Base-by-base conservation (phyloP, 2,113 vertebrate species). In the Odocoileus virginianus region DNA sequence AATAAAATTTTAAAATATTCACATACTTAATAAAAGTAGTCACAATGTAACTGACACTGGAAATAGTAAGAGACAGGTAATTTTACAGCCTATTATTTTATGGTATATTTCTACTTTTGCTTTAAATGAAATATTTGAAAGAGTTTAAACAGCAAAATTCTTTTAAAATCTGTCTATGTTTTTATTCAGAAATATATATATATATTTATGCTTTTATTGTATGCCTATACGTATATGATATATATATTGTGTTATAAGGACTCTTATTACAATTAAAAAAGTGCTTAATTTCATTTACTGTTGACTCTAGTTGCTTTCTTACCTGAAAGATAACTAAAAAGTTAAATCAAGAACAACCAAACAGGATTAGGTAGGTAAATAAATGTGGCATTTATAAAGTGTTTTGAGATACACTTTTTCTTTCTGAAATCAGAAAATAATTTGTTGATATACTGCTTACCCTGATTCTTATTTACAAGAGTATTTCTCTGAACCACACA, bases 111-210 rank as follows among this genome's bases (percentile, higher is more conserved):
- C 19, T 61, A 97, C 55, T 60, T 78, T 33, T 97, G 84, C 92
- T 94, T 95, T 23, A 0, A 89, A 30, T 96, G 85, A 97, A 98
- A 76, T 95, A 78, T 93, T 50, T 88, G 85, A 81, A 89, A 96
- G 94, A 96, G 86, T 93, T 25, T 93, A 94, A 97, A 97, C 96
- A 96, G 55, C 28, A 71, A 90, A 93, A 96, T 98, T 97, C 1
- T 57, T 89, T 67, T 7, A 36, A 94, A 58, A 23, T 11, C 1
- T 52, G 28, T 10, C n/a, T 0, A 12, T n/a, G 21, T 12, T 16
- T 79, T 1, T 17, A 19, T 17, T 40, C 40, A 33, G 28, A 91
- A 85, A 64, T 19, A 50, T 50, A 47, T 50, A 47, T 50, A 93
- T 52, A 78, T 4, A 40, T 71, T 30, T 21, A 13, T 60, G 58